Conservation (phyloP, 2,797 vertebrate species). For the Pseudopleuronectes americanus region DNA sequence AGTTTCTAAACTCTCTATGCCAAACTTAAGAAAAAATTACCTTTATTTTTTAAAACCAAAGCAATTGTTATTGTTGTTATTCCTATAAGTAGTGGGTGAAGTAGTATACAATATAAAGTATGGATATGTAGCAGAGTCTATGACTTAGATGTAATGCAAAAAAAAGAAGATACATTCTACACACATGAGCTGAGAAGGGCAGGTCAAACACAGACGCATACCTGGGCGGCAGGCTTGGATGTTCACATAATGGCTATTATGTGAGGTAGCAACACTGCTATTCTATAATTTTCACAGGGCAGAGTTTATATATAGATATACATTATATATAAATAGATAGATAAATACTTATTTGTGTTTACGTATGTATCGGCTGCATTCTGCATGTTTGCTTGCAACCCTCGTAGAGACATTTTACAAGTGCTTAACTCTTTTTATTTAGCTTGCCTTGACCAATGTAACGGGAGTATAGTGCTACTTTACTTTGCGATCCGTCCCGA, state of each 20-base stretch:
- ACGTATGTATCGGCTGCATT: constrained; percentile 82
- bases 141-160: constrained; percentile 88
- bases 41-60: constrained; percentile 90
- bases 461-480: constrained; percentile 64
- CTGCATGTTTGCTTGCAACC: constrained; percentile 84
- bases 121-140: constrained; percentile 88
- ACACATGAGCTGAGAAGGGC: constrained; percentile 51
- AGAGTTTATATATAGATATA: constrained; percentile 77
- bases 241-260: constrained; percentile 78
- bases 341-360: constrained; percentile 75
- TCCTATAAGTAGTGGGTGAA: constrained; percentile 76
- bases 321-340: constrained; percentile 52
- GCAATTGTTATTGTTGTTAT: constrained; percentile 84
- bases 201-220: constrained; percentile 56
- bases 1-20: constrained; percentile 86
- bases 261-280: constrained; percentile 84
- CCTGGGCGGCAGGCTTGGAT: constrained; percentile 69
- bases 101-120: constrained; percentile 75
- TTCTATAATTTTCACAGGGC: constrained; percentile 78
- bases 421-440: constrained; percentile 72
- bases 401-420: constrained; percentile 74
- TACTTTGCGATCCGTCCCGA: constrained; percentile 68
- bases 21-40: constrained; percentile 80
- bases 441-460: constrained; percentile 75
- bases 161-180: constrained; percentile 69